Base-by-base conservation (phyloP, 1,140 invertebrate species). In the Zaprionus vittiger region DNA sequence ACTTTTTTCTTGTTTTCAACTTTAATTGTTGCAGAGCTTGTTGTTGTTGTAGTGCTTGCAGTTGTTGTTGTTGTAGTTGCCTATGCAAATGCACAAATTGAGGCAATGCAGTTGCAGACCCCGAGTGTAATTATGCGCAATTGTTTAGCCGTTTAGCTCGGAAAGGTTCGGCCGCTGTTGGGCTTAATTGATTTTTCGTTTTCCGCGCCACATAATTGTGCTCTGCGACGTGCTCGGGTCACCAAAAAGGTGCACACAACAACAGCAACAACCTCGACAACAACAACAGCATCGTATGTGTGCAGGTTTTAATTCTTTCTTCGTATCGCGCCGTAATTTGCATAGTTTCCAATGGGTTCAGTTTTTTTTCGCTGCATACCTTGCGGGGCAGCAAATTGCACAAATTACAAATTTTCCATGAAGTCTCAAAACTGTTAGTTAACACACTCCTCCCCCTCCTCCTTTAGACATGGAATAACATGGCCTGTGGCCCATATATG, bases 111-210 rank as follows among this genome's bases (percentile, higher is more conserved):
- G 81, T 78, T 37, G n/a, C 15, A 61, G 67, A 54, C 24, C 52
- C 41, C 41, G 24, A 47, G 69, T 74, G 76, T 90, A 82, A 90
- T 90, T 90, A 90, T 90, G 85, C 85, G 86, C 85, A 89, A 90
- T 89, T 90, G 85, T 85, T 89, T 89, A 87, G 84, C 78, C 78
- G 78, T 78, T 86, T 83, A 87, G 80, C 83, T 87, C 56, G n/a
- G 34, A 62, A 81, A 78, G 80, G 73, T 89, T 89, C 73, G 20
- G 17, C 17, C 47, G 11, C 15, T n/a, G 80, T 26, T 70, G 64
- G 74, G 82, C 81, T 82, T 90, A 90, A 90, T 90, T 90, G 85
- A 90, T 90, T 90, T 90, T 85, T 81, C 73, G 77, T 80, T 78
- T 56, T 20, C 47, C 68, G 73, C 68, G 76, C 62, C 68, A 69